Percentiles rank a stretch among this genome's conserved stretches.
phyloP scores from a whole-genome alignment of 1,140 invertebrate genomes.

The Drosophila ananassae region DNA sequence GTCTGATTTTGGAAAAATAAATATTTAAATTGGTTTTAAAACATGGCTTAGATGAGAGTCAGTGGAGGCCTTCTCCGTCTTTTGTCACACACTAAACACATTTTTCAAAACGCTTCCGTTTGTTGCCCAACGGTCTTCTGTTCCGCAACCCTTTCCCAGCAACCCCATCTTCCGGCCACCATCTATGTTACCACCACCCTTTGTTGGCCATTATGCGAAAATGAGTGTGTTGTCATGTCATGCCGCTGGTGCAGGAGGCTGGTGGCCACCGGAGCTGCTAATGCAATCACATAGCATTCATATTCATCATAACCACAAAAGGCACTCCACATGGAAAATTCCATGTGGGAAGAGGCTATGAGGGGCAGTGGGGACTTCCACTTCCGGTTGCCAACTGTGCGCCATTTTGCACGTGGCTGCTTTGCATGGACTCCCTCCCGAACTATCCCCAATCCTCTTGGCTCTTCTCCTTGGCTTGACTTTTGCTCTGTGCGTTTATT shows the following conservation, averaged over 20 bases:
- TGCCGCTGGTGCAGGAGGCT: constrained; percentile 11
- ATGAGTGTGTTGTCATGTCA: constrained; percentile 66
- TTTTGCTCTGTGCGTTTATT: constrained; percentile 12
- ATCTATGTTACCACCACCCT: background rate
- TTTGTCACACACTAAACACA: constrained; percentile 78
- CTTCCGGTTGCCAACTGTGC: constrained; percentile 48
- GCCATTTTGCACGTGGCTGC: constrained; percentile 58
- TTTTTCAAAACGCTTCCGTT: constrained; percentile 72
- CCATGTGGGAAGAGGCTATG: background rate
- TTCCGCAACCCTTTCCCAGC: constrained; percentile 1
- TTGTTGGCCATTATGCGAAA: constrained; percentile 52
- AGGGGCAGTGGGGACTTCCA: constrained; percentile 17
- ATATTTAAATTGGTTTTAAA: background rate
- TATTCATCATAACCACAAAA: constrained; percentile 82
- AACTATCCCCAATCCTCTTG: constrained; percentile 13
- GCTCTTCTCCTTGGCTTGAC: constrained; percentile 4
- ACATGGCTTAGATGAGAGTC: background rate
- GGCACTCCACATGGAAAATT: constrained; percentile 65
- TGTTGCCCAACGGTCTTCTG: constrained; percentile 33
- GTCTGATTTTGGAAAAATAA: background rate
- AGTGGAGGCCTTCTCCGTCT: constrained; percentile 10
- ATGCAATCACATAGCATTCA: constrained; percentile 82
- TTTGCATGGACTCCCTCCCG: constrained; percentile 23
- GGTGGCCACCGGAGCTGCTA: constrained; percentile 67
- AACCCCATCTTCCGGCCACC: background rate